A percentile compares a stretch with the other conserved stretches of the same genome.
Evolutionary conservation across 2,113 vertebrate genomes (phyloP).

Genomic region (Rhinoptilus africanus): DNA sequence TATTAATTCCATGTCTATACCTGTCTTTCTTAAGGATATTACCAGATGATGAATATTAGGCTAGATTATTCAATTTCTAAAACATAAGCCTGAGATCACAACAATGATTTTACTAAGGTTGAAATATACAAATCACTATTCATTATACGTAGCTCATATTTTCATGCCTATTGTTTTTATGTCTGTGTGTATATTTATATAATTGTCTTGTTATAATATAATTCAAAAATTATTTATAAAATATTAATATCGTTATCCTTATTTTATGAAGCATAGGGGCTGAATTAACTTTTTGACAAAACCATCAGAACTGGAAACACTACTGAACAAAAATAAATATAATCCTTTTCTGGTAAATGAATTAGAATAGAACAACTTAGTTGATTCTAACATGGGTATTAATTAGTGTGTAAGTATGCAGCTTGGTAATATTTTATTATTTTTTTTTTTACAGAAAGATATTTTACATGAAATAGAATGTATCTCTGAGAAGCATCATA

Average conservation of each 20-base stretch:
- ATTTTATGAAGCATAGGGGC: not conserved
- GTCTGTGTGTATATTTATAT: not conserved
- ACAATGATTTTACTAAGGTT: not conserved
- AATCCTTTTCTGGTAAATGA: not conserved
- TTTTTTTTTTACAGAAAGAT: not conserved
- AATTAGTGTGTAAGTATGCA: not conserved
- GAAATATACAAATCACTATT: not conserved
- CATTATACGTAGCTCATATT: not conserved
- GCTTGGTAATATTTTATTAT: not conserved
- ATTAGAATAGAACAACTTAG: not conserved
- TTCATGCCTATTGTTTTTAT: not conserved
- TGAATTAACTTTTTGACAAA: not conserved
- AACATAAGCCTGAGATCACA: not conserved
- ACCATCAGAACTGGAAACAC: not conserved
- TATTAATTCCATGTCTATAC: not conserved
- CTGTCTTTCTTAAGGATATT: not conserved
- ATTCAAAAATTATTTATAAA: not conserved
- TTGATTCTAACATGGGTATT: not conserved
- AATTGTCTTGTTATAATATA: not conserved
- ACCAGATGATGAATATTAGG: not conserved
- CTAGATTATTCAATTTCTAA: not conserved
- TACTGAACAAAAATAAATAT: not conserved
- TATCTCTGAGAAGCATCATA: not conserved
- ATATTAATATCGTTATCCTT: not conserved
- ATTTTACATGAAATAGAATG: not conserved